A percentile compares a stretch with the other conserved stretches of the same genome.
These are phyloP conservation scores for Colletes gigas DNA, from an alignment of 1,140 invertebrate genomes.

Conservation along the genomic window DNA sequence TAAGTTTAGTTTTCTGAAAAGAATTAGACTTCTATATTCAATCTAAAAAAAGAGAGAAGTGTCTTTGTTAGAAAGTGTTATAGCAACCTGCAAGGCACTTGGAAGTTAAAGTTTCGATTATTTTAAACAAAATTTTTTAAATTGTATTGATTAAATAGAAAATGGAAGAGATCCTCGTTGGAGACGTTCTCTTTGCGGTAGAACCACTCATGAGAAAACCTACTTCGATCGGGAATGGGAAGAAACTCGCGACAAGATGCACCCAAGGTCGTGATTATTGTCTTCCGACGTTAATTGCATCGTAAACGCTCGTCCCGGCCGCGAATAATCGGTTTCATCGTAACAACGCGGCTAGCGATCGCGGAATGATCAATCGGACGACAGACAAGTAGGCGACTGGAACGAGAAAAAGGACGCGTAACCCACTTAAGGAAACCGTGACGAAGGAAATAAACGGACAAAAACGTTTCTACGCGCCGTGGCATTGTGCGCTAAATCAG, in stretches of 20 bases:
- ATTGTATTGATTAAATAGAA: too few species aligned
- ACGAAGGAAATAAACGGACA: neutral
- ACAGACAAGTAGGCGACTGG: conserved; percentile 34
- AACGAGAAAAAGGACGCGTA: conserved; percentile 26
- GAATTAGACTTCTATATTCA: too few species aligned
- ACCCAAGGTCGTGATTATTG: neutral
- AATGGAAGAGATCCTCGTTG: too few species aligned
- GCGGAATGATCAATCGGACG: neutral
- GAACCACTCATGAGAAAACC: too few species aligned
- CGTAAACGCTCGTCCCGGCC: neutral
- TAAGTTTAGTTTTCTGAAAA: too few species aligned
- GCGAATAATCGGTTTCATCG: neutral
- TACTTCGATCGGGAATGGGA: neutral
- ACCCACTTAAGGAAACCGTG: conserved; percentile 22
- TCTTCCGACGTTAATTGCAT: neutral
- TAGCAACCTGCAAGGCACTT: too few species aligned
- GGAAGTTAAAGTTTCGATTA: too few species aligned
- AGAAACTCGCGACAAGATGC: neutral
- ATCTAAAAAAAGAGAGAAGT: too few species aligned
- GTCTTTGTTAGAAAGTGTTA: too few species aligned
- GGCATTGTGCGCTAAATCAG: neutral
- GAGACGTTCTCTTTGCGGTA: too few species aligned
- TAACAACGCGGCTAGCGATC: neutral
- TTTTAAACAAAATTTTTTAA: too few species aligned
- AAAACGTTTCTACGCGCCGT: neutral